A percentile compares a stretch with the other conserved stretches of the same genome.
Conservation (phyloP, 2,113 vertebrate species). For the Girardinichthys multiradiatus region DNA sequence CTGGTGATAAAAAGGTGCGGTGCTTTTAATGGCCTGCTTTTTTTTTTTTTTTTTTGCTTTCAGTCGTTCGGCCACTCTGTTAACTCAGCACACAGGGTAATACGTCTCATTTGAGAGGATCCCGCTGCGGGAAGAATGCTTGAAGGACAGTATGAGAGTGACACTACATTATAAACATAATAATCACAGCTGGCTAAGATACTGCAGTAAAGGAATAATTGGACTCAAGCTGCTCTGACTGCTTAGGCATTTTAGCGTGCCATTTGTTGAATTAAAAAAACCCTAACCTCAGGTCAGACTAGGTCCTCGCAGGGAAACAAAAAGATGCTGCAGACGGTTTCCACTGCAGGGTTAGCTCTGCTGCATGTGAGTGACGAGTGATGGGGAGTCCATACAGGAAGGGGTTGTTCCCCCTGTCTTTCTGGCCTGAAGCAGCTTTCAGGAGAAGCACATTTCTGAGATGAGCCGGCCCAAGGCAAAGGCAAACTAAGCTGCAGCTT, state of each 20-base stretch:
- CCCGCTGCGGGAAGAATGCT: conserved; percentile 64
- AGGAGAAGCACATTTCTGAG: too few relatives aligned
- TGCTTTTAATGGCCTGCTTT: conserved; percentile 65
- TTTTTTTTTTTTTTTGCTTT: conserved; percentile 2
- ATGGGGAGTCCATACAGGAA: background rate
- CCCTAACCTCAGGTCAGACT: conserved; percentile 56
- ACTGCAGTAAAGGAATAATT: conserved; percentile 73
- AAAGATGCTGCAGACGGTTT: conserved; percentile 19
- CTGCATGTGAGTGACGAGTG: background rate
- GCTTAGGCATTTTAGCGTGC: conserved; percentile 63
- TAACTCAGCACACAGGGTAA: conserved; percentile 70
- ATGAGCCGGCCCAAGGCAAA: background rate
- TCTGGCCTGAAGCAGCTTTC: too few relatives aligned
- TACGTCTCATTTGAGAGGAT: conserved; percentile 73
- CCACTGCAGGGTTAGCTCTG: conserved; percentile 44
- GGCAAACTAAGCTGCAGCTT: background rate
- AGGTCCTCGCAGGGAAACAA: conserved; percentile 30
- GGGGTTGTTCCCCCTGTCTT: background rate
- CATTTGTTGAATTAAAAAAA: conserved; percentile 49
- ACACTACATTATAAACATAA: conserved; percentile 76
- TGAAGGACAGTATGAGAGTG: conserved; percentile 73
- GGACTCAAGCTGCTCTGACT: conserved; percentile 71
- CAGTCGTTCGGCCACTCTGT: conserved; percentile 60
- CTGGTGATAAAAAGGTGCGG: conserved; percentile 74
- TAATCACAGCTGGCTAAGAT: conserved; percentile 76